phyloP scores from a whole-genome alignment of 1,140 invertebrate species.

The Hetaerina americana region DNA sequence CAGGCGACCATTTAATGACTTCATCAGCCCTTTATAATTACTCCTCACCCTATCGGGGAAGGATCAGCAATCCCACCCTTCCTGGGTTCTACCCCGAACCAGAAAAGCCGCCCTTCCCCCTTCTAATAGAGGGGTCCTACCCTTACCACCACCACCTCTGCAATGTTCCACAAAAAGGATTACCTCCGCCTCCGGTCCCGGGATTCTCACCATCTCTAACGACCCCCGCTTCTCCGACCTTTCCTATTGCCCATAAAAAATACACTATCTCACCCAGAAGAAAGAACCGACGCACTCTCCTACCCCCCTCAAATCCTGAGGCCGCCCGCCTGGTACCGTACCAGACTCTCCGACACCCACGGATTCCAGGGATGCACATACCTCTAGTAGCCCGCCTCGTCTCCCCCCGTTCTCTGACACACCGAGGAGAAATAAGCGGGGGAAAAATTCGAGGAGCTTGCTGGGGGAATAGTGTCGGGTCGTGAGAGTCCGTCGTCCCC shows the following conservation, averaged over 20 bases:
- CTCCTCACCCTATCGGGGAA: not conserved
- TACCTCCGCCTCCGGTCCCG: too few species aligned
- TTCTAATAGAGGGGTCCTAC: too few species aligned
- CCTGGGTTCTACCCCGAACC: too few species aligned
- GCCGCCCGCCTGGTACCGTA: not conserved
- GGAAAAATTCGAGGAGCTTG: too few species aligned
- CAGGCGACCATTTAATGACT: not conserved
- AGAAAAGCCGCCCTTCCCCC: too few species aligned
- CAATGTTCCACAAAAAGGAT: too few species aligned
- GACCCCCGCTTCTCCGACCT: not conserved
- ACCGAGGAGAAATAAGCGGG: not conserved
- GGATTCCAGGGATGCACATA: too few species aligned
- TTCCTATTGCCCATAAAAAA: too few species aligned
- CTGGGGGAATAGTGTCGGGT: not conserved
- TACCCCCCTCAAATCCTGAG: not conserved
- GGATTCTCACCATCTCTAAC: not conserved
- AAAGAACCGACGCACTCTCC: not conserved
- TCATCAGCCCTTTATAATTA: not conserved
- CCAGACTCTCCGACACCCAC: not conserved
- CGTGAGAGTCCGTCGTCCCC: not conserved
- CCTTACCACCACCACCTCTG: too few species aligned
- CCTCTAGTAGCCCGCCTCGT: too few species aligned
- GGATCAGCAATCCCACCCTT: not conserved
- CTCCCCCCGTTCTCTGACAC: not conserved
- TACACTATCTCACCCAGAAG: not conserved